These are phyloP conservation scores for Pipistrellus pygmaeus DNA, from an alignment of 2,797 vertebrate genomes.

Conservation along the genomic window DNA sequence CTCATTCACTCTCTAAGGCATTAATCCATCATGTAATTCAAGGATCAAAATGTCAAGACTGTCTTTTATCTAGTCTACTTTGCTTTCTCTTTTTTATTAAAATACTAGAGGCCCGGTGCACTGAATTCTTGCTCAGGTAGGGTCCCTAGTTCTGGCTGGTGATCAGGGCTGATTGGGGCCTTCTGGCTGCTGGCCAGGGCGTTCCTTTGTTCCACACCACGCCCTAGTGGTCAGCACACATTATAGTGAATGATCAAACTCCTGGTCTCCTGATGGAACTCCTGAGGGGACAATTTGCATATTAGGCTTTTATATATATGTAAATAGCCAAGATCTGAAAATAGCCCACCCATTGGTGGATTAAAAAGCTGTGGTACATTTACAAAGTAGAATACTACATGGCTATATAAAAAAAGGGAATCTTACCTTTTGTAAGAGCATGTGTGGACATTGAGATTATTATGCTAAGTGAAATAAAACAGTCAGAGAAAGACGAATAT, in stretches of 20 bases:
- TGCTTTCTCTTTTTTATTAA: background rate
- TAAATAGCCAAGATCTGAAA: background rate
- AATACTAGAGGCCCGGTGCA: background rate
- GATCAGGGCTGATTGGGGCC: too few relatives aligned
- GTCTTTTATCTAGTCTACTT: slow-evolving; percentile 17
- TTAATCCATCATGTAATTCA: background rate
- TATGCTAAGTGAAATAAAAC: background rate
- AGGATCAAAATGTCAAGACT: background rate
- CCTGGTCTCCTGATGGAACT: too few relatives aligned
- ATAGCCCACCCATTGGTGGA: background rate
- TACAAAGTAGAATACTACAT: background rate
- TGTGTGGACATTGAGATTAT: background rate
- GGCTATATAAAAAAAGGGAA: background rate
- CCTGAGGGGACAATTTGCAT: too few relatives aligned
- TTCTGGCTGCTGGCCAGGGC: too few relatives aligned
- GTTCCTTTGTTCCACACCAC: too few relatives aligned
- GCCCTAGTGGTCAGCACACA: too few relatives aligned
- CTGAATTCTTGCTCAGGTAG: too few relatives aligned
- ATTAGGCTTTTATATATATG: too few relatives aligned
- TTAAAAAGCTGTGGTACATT: background rate
- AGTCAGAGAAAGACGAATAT: background rate
- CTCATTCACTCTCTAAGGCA: slow-evolving; percentile 7
- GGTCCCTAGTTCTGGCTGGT: too few relatives aligned
- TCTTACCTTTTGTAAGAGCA: background rate
- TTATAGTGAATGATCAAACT: too few relatives aligned